Evolutionary conservation across 2,888 invertebrate genomes (phyloP), one percentile per base, ranked within the genome.

Genomic region (Mystacides longicornis): DNA sequence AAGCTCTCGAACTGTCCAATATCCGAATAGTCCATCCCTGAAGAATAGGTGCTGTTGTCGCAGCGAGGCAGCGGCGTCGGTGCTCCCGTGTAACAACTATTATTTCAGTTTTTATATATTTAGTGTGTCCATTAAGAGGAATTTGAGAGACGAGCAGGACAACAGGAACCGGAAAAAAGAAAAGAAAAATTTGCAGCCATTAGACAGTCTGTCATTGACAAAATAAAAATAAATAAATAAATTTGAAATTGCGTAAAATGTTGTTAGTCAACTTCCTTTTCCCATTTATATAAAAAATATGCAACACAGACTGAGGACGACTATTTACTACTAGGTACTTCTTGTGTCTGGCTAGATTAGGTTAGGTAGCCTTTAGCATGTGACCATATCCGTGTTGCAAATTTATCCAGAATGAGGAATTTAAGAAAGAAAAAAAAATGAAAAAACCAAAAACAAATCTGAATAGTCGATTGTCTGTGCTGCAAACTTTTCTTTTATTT

Each of bases 141-240:
- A n/a, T n/a, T n/a, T n/a, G n/a, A n/a, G n/a, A n/a, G n/a, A n/a
- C n/a, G n/a, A n/a, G n/a, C n/a, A n/a, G n/a, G n/a, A n/a, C n/a
- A n/a, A n/a, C 49, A 11, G 51, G 48, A 46, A 59, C 59, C 59
- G 59, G 55, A 54, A 59, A 59, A 54, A 55, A 74, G 74, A 74
- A 68, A 37, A 74, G 69, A 74, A 72, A 74, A 77, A 77, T 75
- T 76, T 77, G 77, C 77, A 77, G 77, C 77, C 75, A 64, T 77
- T 73, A 77, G 65, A 65, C 62, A 63, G n/a, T 62, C 63, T 60
- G 73, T 71, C n/a, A 37, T 70, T 60, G 53, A 49, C 57, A 46
- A 62, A 58, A 52, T 57, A 60, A 60, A 64, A 62, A 62, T 52
- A 64, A 52, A 50, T 23, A 47, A 42, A 37, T 37, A 37, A 19